phyloP scores from a whole-genome alignment of 2,888 invertebrate genomes.

The Andrena hattorfiana region DNA sequence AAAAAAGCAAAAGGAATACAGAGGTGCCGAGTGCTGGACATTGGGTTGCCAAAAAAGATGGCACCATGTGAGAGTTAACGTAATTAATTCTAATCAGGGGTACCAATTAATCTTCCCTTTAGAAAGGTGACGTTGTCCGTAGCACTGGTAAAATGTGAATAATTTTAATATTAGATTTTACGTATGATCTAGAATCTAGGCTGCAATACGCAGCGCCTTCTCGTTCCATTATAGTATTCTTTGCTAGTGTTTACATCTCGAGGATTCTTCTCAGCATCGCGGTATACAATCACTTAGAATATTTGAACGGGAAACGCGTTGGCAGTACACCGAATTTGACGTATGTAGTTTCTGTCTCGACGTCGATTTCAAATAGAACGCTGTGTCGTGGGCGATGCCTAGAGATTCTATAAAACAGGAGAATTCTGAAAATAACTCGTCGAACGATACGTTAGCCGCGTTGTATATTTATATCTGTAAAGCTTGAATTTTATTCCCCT shows the following conservation, averaged over 20 bases:
- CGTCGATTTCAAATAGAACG: background rate
- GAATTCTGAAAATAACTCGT: constrained; percentile 32
- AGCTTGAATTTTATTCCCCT: background rate
- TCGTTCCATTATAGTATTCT: background rate
- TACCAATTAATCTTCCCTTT: too few relatives aligned
- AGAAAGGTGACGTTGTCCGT: too few relatives aligned
- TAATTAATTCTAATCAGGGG: too few relatives aligned
- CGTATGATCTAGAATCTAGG: background rate
- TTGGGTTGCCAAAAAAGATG: too few relatives aligned
- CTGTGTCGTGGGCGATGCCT: background rate
- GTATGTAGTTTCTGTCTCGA: background rate
- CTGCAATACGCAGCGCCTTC: background rate
- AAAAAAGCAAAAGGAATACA: too few relatives aligned
- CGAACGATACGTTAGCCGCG: constrained; percentile 7
- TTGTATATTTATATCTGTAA: constrained; percentile 4
- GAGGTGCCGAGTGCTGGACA: too few relatives aligned
- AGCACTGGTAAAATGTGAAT: too few relatives aligned
- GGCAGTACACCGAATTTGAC: background rate
- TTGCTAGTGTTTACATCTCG: background rate
- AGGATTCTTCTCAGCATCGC: background rate
- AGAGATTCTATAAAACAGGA: background rate
- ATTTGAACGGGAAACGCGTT: constrained; percentile 3
- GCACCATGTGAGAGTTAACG: too few relatives aligned
- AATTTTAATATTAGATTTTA: too few relatives aligned
- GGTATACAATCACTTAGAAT: background rate